Base-by-base conservation (phyloP, 2,113 vertebrate species). In the Silurus meridionalis region DNA sequence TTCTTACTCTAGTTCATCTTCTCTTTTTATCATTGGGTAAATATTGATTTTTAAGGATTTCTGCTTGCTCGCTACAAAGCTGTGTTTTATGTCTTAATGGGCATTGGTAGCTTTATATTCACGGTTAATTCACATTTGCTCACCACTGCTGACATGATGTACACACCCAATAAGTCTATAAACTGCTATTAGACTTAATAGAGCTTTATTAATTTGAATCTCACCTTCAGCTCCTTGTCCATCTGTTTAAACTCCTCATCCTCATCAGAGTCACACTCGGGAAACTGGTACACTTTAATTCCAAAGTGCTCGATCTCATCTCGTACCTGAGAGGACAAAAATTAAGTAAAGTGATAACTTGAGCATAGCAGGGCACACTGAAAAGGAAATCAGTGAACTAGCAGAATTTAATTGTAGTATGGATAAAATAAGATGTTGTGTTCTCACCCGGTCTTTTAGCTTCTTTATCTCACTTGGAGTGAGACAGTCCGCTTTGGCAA, bases 401-500 rank as follows among this genome's bases (percentile, higher is more conserved):
- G 21, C 1, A 13, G 25, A 58, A 10, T 50, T 67, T 17, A 8
- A 28, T 17, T 82, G 69, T 23, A 60, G 52, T 53, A n/a, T 46
- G 57, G 3, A 2, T 21, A 21, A 60, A 64, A 79, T 17, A 11
- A 74, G 0, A 50, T 50, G 46, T 25, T 58, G 46, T 50, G 23
- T 37, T 89, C 94, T 97, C 91, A 99, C 98, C 94, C 98, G 92
- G 91, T 99, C 98, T 93, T 99, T 99, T 69, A 99, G 96, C 88
- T 98, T 99, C 83, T 97, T 97, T 90, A 99, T 97, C 94, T 99
- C 98, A 0, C 93, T 95, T 21, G 98, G 97, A 3, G 98, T 96
- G 77, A 99, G 96, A 86, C 97, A 99, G 93, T 99, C 98, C 0
- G 98, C 97, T 94, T 99, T 99, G 58, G 98, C 96, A 0, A 99